Evolutionary conservation across 2,888 invertebrate species (phyloP), one percentile per base, ranked within the genome.

Genomic region (Harpalus rubripes): DNA sequence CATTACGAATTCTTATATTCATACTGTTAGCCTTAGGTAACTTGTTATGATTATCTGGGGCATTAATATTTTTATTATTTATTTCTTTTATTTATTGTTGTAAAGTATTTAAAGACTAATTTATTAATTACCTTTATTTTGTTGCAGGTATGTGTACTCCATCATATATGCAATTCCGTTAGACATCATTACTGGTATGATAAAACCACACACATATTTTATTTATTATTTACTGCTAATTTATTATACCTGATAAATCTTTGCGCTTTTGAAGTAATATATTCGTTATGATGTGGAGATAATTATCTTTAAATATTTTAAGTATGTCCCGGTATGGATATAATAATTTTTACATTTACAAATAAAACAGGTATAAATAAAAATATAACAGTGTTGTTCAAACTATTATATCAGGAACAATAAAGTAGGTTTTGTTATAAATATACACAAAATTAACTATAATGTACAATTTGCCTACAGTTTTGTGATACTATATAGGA

Each of bases 181-280:
- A 52, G 44, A 52, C 8, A 52, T 52, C 44, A 52, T 52, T 52
- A 52, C 44, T 52, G 44, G 44, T 52, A 52, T 52, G 44, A 52
- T 52, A 52, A 52, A 52, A 52, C 44, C 12, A 10, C 10, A 52
- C 4, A 52, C 44, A 52, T 52, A 52, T 52, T 52, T 52, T 52
- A 52, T 52, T 52, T 52, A 10, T 52, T 8, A 52, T 52, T 44
- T 10, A 4, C 44, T 52, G 44, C 12, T 52, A 52, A 52, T 52
- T 52, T 52, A 52, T 52, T 52, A 52, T 10, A 52, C 44, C 7
- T 52, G 44, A 52, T 52, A 52, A 10, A 52, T 52, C 44, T 52
- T 52, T 52, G 12, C 12, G 44, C 10, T 0, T 12, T 1, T 10
- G 44, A 10, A 44, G 44, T 44, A 7, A 44, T 10, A 44, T 44